Evolutionary conservation across 2,113 vertebrate genomes (phyloP), one percentile per base, ranked within the genome.

Genomic region (Odocoileus hemionus): DNA sequence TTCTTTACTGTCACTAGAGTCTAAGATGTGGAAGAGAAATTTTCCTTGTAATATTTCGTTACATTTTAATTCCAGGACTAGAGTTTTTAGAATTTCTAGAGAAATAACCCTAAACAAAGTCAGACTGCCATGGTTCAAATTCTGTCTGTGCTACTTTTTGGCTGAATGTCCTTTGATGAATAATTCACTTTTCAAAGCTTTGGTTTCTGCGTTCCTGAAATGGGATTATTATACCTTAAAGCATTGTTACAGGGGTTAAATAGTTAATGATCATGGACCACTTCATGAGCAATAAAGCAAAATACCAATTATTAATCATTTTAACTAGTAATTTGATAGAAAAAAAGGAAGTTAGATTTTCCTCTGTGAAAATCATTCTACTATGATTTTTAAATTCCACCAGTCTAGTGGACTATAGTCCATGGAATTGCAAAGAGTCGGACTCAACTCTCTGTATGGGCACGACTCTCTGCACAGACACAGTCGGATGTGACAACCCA

Each of bases 131-230:
- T 86, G 86, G 23, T 91, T 82, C 82, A 96, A 95, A 86, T 93
- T 17, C 67, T 92, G 52, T 67, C 64, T 89, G 52, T 78, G 50
- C 43, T 19, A 88, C 91, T 78, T 91, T 45, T 80, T 95, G 86
- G 30, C 23, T 87, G 5, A 89, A 5, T 95, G 78, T 30, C 50
- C 21, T 85, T 39, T 92, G 64, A 78, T 94, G 58, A 95, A n/a
- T n/a, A 96, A 90, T 95, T 95, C n/a, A 30, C 50, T 74, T 94
- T 54, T 92, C 67, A 89, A 84, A 94, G 39, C 26, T 80, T 92
- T 91, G 21, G 30, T 87, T 86, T 95, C 43, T 95, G 95, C 3
- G 39, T 95, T 86, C 39, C 55, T 52, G 30, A 91, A 94, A 58
- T 79, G 36, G 17, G 28, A 57, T 88, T 55, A 57, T 76, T 90